Evolutionary conservation across 2,888 invertebrate species (phyloP).

Genomic region (Ichneumoninae sp.): DNA sequence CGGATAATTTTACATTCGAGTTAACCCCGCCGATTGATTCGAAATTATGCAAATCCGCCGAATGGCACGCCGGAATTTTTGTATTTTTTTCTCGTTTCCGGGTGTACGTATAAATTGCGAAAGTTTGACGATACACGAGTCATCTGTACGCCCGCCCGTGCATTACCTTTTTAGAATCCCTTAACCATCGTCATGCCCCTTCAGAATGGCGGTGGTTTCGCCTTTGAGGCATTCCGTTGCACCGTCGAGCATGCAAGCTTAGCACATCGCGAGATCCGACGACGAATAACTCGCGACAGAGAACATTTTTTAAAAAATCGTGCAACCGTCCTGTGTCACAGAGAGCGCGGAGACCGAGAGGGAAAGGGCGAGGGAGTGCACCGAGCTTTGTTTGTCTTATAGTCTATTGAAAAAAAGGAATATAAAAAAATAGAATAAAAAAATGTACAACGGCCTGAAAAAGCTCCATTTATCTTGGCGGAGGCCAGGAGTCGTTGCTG

Average conservation of each 20-base stretch:
- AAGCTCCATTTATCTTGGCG: constrained; percentile 66
- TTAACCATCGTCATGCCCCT: constrained; percentile 29
- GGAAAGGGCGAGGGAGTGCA: constrained; percentile 33
- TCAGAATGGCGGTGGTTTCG: constrained; percentile 1
- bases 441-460: constrained; percentile 58
- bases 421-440: constrained; percentile 28
- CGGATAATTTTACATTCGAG: neutral
- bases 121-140: neutral
- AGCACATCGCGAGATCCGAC: constrained; percentile 66
- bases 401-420: constrained; percentile 39
- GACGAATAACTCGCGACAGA: constrained; percentile 40
- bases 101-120: neutral
- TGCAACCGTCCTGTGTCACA: constrained; percentile 11
- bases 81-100: neutral
- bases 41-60: neutral
- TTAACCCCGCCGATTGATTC: neutral
- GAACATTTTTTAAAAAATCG: neutral
- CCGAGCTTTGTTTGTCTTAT: constrained; percentile 61
- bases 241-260: constrained; percentile 62
- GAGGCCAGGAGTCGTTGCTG: constrained; percentile 47
- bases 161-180: constrained; percentile 31
- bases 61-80: neutral
- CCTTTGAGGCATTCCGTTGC: constrained; percentile 49
- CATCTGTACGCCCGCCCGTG: neutral
- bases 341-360: constrained; percentile 37